Base-by-base conservation (phyloP, 2,113 vertebrate species). In the Brachyistius frenatus region DNA sequence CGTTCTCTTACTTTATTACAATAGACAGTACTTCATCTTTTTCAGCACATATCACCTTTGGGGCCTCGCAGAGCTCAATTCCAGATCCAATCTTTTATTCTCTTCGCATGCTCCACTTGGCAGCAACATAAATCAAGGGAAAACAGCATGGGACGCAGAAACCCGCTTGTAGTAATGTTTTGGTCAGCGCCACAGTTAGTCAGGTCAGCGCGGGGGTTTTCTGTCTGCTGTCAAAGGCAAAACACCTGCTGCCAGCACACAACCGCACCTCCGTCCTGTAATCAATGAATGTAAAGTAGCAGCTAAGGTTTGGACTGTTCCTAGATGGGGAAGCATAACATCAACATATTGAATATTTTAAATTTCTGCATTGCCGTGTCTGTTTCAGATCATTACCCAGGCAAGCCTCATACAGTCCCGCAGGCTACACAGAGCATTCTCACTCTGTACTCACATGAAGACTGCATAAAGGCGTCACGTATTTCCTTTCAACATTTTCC, bases 41-140 rank as follows among this genome's bases (percentile, higher is more conserved):
- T 82, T 65, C 74, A 57, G 73, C 70, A 78, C 66, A 83, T 78
- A 78, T 88, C 81, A 90, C 81, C 88, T 91, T 85, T 81, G 63
- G 76, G 75, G 81, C 90, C 87, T 85, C 86, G 63, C 73, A 73
- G 60, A 87, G 68, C 85, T 82, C 81, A 71, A 57, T 73, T 89
- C 61, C 46, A 55, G 81, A 73, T 49, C 52, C 65, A 31, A 60
- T 85, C 44, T 83, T 87, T 84, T 80, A 80, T 83, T 86, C 78
- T 78, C 75, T 72, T 72, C 71, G 39, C 78, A 89, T 73, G 70
- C 74, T 85, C 60, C 37, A 73, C 83, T 85, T 83, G 75, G 70
- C 81, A 91, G 76, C 65, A 75, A 56, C 83, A 88, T 92, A 86
- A 90, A 93, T 92, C 90, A 91, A 68, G 46, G 33, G 67, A 58